A percentile compares a stretch with the other conserved stretches of the same genome.
Evolutionary conservation across 2,113 vertebrate species (phyloP).

Genomic region (Gopherus flavomarginatus): DNA sequence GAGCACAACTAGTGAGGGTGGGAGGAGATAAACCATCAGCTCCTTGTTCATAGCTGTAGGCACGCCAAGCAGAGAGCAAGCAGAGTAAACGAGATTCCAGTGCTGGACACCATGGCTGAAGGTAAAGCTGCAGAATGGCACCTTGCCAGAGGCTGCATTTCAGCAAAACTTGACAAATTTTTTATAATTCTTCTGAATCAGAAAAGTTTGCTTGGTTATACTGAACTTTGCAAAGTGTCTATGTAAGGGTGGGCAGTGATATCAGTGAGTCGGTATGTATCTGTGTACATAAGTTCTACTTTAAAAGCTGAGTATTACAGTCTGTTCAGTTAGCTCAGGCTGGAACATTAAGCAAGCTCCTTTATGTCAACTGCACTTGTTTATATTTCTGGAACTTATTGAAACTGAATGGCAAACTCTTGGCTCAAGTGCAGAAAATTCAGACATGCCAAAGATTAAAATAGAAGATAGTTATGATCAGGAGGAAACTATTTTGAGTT

Average conservation of each 20-base stretch:
- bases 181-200: no score
- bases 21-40: background rate
- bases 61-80: background rate
- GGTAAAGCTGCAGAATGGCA: background rate
- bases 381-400: background rate
- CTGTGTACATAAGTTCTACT: background rate
- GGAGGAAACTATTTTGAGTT: background rate
- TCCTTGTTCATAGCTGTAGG: background rate
- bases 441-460: accelerated
- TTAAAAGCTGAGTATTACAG: background rate
- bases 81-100: background rate
- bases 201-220: background rate
- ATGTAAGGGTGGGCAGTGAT: background rate
- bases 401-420: background rate
- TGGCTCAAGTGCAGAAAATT: accelerated
- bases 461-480: accelerated
- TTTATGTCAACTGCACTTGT: no score
- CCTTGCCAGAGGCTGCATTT: no score
- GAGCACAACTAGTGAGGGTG: background rate
- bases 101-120: constrained; percentile 42
- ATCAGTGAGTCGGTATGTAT: no score
- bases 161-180: background rate
- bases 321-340: no score
- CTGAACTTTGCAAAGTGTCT: background rate
- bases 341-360: background rate